Percentiles rank a stretch among this genome's conserved stretches.
Evolutionary conservation across 2,113 vertebrate species (phyloP).

Genomic region (Neogobius melanostomus): DNA sequence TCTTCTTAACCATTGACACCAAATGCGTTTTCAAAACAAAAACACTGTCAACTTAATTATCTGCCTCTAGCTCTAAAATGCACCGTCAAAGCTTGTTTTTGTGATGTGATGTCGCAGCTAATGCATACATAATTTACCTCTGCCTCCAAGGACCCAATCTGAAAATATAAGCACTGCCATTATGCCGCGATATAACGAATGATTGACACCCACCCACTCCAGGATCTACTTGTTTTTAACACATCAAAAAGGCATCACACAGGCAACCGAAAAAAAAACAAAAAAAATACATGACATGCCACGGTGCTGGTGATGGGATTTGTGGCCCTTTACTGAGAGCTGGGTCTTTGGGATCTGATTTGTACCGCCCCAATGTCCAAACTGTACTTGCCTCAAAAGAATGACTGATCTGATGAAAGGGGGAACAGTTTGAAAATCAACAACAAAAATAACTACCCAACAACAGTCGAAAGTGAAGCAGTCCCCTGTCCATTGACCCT

Average conservation of each 20-base stretch:
- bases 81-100: conserved; percentile 5
- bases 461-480: too few relatives aligned
- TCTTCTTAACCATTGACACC: not conserved
- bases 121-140: conserved; percentile 32
- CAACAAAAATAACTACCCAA: too few relatives aligned
- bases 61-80: conserved; percentile 4
- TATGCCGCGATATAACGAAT: conserved; percentile 36
- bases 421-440: too few relatives aligned
- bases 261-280: conserved; percentile 48
- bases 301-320: too few relatives aligned
- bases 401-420: too few relatives aligned
- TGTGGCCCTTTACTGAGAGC: too few relatives aligned
- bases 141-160: conserved; percentile 14
- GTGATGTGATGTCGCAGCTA: conserved; percentile 21
- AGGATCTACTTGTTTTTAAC: conserved; percentile 31
- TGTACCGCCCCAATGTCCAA: too few relatives aligned
- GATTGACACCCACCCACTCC: conserved; percentile 61
- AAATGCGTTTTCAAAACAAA: conserved; percentile 20
- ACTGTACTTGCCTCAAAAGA: too few relatives aligned
- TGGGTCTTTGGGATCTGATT: too few relatives aligned
- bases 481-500: too few relatives aligned
- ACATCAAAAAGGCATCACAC: conserved; percentile 42
- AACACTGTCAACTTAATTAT: not conserved
- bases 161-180: conserved; percentile 9
- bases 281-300: conserved; percentile 26